Conservation (phyloP, 1,140 invertebrate species). For the Anoplolepis gracilipes region DNA sequence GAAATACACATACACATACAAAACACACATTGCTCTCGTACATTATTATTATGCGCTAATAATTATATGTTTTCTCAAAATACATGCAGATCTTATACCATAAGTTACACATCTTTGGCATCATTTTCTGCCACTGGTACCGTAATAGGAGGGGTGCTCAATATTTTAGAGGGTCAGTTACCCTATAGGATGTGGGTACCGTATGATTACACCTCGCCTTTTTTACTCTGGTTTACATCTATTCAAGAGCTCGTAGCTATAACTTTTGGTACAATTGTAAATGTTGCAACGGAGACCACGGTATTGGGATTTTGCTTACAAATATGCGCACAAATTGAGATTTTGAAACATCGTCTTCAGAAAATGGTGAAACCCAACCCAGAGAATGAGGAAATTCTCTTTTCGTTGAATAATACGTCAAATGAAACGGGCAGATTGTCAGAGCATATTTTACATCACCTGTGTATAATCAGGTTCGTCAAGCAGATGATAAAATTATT, state of each 20-base stretch:
- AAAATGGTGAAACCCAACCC: neutral
- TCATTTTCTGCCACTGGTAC: neutral
- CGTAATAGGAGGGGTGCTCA: neutral
- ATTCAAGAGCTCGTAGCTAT: neutral
- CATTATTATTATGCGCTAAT: constrained; percentile 35
- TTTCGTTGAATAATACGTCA: neutral
- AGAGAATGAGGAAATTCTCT: neutral
- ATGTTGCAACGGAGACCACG: constrained; percentile 33
- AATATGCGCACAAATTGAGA: constrained; percentile 48
- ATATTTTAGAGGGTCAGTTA: constrained; percentile 16
- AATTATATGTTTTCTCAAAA: constrained; percentile 28
- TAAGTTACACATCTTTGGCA: constrained; percentile 6
- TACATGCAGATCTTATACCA: constrained; percentile 35
- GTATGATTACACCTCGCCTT: neutral
- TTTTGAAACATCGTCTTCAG: constrained; percentile 40
- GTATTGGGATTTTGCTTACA: constrained; percentile 36
- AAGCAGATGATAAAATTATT: neutral
- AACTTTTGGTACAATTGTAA: constrained; percentile 3
- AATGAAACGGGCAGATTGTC: neutral
- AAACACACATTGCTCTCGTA: neutral
- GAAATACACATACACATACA: neutral
- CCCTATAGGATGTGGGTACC: constrained; percentile 25
- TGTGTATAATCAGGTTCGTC: constrained; percentile 55
- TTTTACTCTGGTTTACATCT: constrained; percentile 12
- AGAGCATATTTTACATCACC: constrained; percentile 19